Conservation (phyloP, 2,113 vertebrate species). For the Neogale vison region DNA sequence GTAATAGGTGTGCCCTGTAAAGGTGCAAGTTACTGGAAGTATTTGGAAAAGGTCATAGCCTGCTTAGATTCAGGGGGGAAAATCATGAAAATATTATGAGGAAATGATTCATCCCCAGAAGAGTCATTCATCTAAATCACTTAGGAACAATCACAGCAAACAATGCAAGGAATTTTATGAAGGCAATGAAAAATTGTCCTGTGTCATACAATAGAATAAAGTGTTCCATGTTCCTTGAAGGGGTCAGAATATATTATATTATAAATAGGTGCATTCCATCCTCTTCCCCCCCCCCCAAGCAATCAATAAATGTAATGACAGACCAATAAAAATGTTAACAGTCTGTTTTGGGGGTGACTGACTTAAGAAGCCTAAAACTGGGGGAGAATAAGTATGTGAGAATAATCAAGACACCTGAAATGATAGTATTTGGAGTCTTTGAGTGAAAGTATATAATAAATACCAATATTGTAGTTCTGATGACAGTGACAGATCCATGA, state of each 20-base stretch:
- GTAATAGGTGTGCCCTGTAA: background rate
- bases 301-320: background rate
- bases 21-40: background rate
- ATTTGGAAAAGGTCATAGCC: background rate
- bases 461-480: background rate
- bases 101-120: background rate
- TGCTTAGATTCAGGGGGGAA: background rate
- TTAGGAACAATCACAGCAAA: background rate
- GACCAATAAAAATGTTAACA: background rate
- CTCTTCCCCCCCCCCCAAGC: too few relatives aligned
- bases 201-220: background rate
- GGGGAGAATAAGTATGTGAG: background rate
- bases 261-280: background rate
- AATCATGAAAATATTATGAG: background rate
- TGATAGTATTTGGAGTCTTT: background rate
- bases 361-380: background rate
- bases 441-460: background rate
- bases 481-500: background rate
- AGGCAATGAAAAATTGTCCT: background rate
- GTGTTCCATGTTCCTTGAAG: background rate
- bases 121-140: background rate
- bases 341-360: background rate
- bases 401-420: background rate
- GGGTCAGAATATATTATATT: background rate
- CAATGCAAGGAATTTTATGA: background rate